Evolutionary conservation across 1,140 invertebrate species (phyloP).

Genomic region (Acromyrmex charruanus): DNA sequence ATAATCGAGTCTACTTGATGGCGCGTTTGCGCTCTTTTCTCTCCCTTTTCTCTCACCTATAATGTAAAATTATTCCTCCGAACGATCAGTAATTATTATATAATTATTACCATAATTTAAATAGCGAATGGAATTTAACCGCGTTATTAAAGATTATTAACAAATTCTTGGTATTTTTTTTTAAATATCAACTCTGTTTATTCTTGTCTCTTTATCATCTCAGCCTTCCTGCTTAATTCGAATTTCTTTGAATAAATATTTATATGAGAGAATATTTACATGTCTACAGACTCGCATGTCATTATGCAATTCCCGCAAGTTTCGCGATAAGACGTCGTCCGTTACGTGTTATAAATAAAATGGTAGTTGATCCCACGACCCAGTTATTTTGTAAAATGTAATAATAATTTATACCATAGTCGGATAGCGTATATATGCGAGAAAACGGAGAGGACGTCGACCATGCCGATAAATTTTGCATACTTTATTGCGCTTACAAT

Average conservation of each 20-base stretch:
- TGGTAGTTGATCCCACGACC: constrained; percentile 10
- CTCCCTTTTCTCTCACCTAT: not conserved
- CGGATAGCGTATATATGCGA: constrained; percentile 66
- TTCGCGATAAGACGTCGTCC: constrained; percentile 39
- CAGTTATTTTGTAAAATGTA: constrained; percentile 60
- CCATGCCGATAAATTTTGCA: constrained; percentile 78
- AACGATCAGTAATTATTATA: constrained; percentile 27
- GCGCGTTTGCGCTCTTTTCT: not conserved
- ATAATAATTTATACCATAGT: constrained; percentile 76
- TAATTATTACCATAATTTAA: not conserved
- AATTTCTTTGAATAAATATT: constrained; percentile 44
- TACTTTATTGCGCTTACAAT: constrained; percentile 79
- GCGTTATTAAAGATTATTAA: constrained; percentile 16
- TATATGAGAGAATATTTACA: constrained; percentile 9
- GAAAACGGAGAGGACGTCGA: constrained; percentile 10
- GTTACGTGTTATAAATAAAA: constrained; percentile 23
- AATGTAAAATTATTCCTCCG: constrained; percentile 3
- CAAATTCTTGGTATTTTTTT: not conserved
- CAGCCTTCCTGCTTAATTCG: not conserved
- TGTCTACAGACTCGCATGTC: constrained; percentile 41
- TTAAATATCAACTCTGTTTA: not conserved
- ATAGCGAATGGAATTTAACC: constrained; percentile 12
- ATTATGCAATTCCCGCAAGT: constrained; percentile 48
- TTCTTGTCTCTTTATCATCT: not conserved
- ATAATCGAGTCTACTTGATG: constrained; percentile 23